Base-by-base conservation (phyloP, 2,888 invertebrate species). In the Drosophila neonasuta region DNA sequence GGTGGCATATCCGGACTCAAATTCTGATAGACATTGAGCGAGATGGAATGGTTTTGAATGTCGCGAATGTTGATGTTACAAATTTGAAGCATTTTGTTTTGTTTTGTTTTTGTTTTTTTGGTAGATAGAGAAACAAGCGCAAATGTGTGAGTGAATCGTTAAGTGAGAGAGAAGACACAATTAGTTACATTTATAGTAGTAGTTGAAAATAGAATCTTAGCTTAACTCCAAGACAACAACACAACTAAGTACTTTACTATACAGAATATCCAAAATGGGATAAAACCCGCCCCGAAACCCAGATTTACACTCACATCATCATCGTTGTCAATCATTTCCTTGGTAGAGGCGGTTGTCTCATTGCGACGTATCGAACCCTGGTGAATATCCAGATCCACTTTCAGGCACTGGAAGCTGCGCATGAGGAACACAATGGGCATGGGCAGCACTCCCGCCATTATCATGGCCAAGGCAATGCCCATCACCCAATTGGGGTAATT, bases 301-400 rank as follows among this genome's bases (percentile, higher is more conserved):
- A 13, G 4, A 39, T 6, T n/a, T 1, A 7, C 24, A 95, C 96
- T 95, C 91, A 97, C 97, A 91, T 97, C 97, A 66, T 89, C 89
- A 86, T 96, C 96, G 85, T 97, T 97, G 74, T 95, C 96, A 93
- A 97, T 97, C 97, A 97, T 97, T 91, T 97, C 97, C 90, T 97
- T 97, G 29, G 97, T 97, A 20, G 97, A 97, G 10, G 97, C 96
- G 0, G 97, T 97, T 32, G 97, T 97, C 90, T 97, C 97, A 86
- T 97, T 97, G 80, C 97, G 94, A 84, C 97, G 93, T 90, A 97
- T 97, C 72, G 97, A 97, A 30, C 96, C 97, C 92, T 97, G 96
- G 90, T 97, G 97, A 87, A 97, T 97, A 91, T 97, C 96, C 85
- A 96, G 93, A 89, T 97, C 97, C 79, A 96, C 93, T 80, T 96